These are phyloP conservation scores for Antheraea yamamai DNA, from an alignment of 2,888 invertebrate species.

Conservation along the genomic window DNA sequence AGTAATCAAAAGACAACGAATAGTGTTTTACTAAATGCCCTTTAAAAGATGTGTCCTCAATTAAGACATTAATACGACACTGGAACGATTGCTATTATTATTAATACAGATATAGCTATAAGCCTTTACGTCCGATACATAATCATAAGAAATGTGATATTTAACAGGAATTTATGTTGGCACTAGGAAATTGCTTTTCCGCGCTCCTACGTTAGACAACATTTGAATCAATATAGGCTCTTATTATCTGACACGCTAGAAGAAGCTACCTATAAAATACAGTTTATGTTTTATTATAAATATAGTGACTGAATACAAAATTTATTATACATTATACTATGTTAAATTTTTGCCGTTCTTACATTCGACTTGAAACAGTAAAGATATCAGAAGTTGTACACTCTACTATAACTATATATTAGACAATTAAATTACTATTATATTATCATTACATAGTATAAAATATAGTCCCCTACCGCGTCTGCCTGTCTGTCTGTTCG, in stretches of 20 bases:
- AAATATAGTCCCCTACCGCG: too few species aligned
- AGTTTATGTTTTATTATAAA: too few species aligned
- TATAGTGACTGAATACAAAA: too few species aligned
- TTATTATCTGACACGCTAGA: background rate
- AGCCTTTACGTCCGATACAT: background rate
- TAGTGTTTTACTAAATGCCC: background rate
- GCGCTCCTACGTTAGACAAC: background rate
- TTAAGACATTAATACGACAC: too few species aligned
- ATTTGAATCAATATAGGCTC: background rate
- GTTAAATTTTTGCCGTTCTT: too few species aligned
- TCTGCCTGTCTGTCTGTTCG: too few species aligned
- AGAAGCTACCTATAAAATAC: background rate
- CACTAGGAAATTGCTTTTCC: background rate
- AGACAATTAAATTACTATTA: too few species aligned
- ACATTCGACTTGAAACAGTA: too few species aligned
- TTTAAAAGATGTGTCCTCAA: background rate
- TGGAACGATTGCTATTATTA: background rate
- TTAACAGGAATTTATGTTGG: background rate
- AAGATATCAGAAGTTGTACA: too few species aligned
- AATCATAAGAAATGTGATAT: background rate
- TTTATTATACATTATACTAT: too few species aligned
- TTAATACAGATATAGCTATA: background rate
- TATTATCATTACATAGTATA: too few species aligned
- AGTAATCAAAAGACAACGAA: background rate
- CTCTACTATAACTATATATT: too few species aligned